Evolutionary conservation across 2,888 invertebrate genomes (phyloP), one percentile per base, ranked within the genome.

Genomic region (Neria commutata): DNA sequence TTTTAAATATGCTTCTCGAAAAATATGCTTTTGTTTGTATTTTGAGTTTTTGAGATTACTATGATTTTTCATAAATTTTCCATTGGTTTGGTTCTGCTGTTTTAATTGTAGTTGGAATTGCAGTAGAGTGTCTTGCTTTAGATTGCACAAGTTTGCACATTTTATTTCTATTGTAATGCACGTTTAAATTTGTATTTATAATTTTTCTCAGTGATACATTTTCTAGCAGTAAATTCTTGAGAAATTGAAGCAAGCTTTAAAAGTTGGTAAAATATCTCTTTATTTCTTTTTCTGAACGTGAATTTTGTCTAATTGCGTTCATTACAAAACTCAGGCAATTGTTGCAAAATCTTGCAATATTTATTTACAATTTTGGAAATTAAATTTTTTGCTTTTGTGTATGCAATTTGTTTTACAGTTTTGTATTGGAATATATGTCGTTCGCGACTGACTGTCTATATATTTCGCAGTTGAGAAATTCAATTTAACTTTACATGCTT

Each of bases 101-200:
- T 42, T 10, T 48, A 34, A 48, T 33, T 54, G 55, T 48, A 3
- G 6, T 54, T 51, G 11, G 42, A 17, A 37, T 51, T 46, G 16
- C 21, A 33, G 47, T 49, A 25, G 26, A 40, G 50, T 52, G 65
- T 62, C 67, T 73, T 71, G 58, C 65, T 58, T 55, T 69, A 16
- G 17, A 1, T 40, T n/a, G n/a, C n/a, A n/a, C n/a, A n/a, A n/a
- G n/a, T 42, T 42, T 42, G 21, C 17, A 37, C 37, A n/a, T 37
- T 17, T 33, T 25, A 3, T 33, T 33, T 40, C 19, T 6, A 40
- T 2, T 14, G 40, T 40, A 17, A 11, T 40, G 19, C 40, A 48
- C 71, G 72, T 60, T 71, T 64, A 73, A 72, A 64, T 67, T 73
- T 70, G 65, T 70, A 6, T 71, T 69, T 69, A 60, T 66, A n/a